Evolutionary conservation across 2,113 vertebrate genomes (phyloP), one percentile per base, ranked within the genome.

Genomic region (Peromyscus californicus): DNA sequence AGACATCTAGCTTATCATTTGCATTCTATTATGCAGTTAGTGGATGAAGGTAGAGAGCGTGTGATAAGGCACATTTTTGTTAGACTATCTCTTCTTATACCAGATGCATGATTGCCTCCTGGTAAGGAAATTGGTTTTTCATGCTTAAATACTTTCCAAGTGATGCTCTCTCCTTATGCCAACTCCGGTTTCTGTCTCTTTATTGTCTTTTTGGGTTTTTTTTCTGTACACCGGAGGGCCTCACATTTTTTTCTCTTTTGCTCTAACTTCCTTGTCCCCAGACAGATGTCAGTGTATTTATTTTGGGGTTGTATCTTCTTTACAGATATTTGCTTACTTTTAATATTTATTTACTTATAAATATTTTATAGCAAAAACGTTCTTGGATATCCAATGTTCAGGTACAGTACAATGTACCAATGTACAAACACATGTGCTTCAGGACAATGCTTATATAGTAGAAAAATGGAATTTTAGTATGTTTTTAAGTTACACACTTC

Each of bases 111-210:
- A 97, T 97, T 97, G 75, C 78, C 93, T 97, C 74, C 83, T 85
- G n/a, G 75, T 98, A 96, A 94, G 79, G 24, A 95, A 94, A 85
- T 93, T 63, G 70, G 96, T 89, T 96, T 80, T 93, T 82, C 94
- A 93, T 92, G 57, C 94, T 91, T 96, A 97, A 95, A 94, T 93
- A 94, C 96, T 93, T 96, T 93, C 90, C 87, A 94, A 88, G 84
- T 48, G 83, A 39, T 17, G 7, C 78, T 85, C 87, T 89, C 2
- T 36, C 95, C 93, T 95, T 97, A 94, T 90, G 94, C 91, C 83
- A 74, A 2, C 78, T 95, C 67, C 82, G 74, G 91, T 97, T 93
- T 94, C 65, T 93, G 82, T 70, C 69, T 93, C 95, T 94, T 95
- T 96, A 95, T 92, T 94, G 45, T 85, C 51, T 87, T 33, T 48